Evolutionary conservation across 2,113 vertebrate genomes (phyloP), one percentile per base, ranked within the genome.

Genomic region (Nothobranchius furzeri): DNA sequence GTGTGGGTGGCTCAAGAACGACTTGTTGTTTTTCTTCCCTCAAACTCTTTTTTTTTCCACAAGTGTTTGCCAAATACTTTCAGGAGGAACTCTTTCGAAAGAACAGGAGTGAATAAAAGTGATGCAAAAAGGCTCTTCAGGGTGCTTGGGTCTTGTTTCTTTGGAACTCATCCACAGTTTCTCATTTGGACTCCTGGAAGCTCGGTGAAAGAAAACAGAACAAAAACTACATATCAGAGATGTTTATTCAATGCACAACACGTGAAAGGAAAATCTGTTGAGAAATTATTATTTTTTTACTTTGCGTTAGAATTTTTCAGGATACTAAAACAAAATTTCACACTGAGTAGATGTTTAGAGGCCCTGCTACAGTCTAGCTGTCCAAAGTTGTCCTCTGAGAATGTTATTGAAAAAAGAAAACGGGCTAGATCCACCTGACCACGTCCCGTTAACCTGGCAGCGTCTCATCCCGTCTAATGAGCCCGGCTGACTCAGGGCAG

Each of bases 31-130:
- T 91, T 91, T 91, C 88, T 84, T 92, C 77, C 79, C 86, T 90
- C 88, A 89, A 93, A 90, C 84, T 91, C 87, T 82, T 71, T 79
- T 89, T 85, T 85, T 88, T 88, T 90, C 85, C 87, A 60, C 87
- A 75, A 83, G 82, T 88, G 87, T 91, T 93, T 88, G 90, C 91
- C 91, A 93, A 91, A 93, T 90, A 92, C 86, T 90, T 93, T 91
- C 85, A 90, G 91, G 88, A 92, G 86, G 87, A 92, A 92, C 90
- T 91, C 91, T 92, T 91, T 85, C 91, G 90, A 90, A 88, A 90
- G 89, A 92, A 89, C 90, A 91, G 87, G 89, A 89, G 79, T 87
- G 88, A 91, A 91, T 89, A 87, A 85, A 90, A 88, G 80, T 86
- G 85, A 88, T 73, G 84, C 76, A 85, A 87, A 89, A 86, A 87